A percentile compares a stretch with the other conserved stretches of the same genome.
Evolutionary conservation across 2,888 invertebrate genomes (phyloP).

Genomic region (Pemphredon lugubris): DNA sequence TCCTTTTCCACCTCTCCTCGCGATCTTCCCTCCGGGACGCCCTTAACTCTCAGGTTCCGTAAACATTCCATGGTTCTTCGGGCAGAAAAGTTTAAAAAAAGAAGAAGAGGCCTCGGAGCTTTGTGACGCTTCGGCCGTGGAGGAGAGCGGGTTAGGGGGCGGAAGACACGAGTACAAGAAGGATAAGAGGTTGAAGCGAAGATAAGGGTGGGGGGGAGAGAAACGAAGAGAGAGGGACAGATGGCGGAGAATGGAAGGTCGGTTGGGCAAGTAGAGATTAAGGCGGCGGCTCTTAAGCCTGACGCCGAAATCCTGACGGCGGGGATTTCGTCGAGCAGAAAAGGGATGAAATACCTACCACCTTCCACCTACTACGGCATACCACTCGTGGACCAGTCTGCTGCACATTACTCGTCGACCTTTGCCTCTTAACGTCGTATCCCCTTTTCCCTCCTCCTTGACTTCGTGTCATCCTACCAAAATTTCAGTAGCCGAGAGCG

Average conservation of each 20-base stretch:
- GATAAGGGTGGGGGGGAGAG: conserved; percentile 19
- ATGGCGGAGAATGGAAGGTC: conserved; percentile 58
- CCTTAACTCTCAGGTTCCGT: conserved; percentile 44
- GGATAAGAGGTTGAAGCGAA: conserved; percentile 38
- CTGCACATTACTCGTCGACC: conserved; percentile 70
- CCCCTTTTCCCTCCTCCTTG: conserved; percentile 15
- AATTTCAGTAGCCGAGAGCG: conserved; percentile 18
- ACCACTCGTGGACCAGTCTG: conserved; percentile 69
- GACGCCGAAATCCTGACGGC: conserved; percentile 67
- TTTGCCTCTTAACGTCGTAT: conserved; percentile 51
- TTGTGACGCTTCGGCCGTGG: no score
- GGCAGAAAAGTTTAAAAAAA: conserved; percentile 39
- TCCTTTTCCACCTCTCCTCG: conserved; percentile 8
- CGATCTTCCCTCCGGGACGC: background rate
- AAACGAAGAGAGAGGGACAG: conserved; percentile 14
- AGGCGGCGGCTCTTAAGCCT: conserved; percentile 70
- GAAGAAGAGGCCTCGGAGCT: conserved; percentile 4
- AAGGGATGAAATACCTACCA: conserved; percentile 64
- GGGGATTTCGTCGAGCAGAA: conserved; percentile 62
- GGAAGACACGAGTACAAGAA: conserved; percentile 24
- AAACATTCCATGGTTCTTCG: conserved; percentile 53
- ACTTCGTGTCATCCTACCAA: conserved; percentile 23
- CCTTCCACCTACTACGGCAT: conserved; percentile 34
- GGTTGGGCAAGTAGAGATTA: conserved; percentile 70
- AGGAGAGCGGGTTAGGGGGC: conserved; percentile 7